A percentile compares a stretch with the other conserved stretches of the same genome.
These are phyloP conservation scores for Rhopalosiphum padi DNA, from an alignment of 1,140 invertebrate genomes.

Conservation along the genomic window DNA sequence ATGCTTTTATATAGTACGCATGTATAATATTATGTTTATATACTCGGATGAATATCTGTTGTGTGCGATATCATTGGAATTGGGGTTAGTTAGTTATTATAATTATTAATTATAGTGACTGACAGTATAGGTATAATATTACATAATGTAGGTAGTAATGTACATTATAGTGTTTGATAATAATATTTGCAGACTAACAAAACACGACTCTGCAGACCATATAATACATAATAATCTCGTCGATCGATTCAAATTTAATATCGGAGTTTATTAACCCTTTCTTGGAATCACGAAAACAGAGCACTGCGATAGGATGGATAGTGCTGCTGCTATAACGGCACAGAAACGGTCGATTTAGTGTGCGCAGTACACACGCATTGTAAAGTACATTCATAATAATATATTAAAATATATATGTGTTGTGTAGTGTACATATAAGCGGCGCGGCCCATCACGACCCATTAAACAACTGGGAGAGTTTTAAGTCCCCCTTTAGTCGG, in stretches of 20 bases:
- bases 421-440: neutral
- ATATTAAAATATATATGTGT: neutral
- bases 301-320: neutral
- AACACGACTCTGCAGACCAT: neutral
- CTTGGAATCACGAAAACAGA: neutral
- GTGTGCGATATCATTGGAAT: neutral
- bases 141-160: neutral
- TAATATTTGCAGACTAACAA: neutral
- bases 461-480: slow-evolving; percentile 21
- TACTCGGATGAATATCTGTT: neutral
- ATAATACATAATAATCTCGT: neutral
- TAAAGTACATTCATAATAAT: neutral
- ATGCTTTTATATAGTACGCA: neutral
- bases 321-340: neutral
- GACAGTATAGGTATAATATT: neutral
- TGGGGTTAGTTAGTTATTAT: neutral
- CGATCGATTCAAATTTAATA: neutral
- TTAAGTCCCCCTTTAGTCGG: slow-evolving; percentile 10
- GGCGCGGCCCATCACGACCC: neutral
- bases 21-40: neutral
- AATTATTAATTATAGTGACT: neutral
- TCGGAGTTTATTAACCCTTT: slow-evolving; percentile 11
- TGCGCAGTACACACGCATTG: neutral
- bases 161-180: neutral
- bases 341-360: slow-evolving; percentile 14